These are phyloP conservation scores for Carassius auratus DNA, from an alignment of 2,113 vertebrate genomes.

Conservation along the genomic window DNA sequence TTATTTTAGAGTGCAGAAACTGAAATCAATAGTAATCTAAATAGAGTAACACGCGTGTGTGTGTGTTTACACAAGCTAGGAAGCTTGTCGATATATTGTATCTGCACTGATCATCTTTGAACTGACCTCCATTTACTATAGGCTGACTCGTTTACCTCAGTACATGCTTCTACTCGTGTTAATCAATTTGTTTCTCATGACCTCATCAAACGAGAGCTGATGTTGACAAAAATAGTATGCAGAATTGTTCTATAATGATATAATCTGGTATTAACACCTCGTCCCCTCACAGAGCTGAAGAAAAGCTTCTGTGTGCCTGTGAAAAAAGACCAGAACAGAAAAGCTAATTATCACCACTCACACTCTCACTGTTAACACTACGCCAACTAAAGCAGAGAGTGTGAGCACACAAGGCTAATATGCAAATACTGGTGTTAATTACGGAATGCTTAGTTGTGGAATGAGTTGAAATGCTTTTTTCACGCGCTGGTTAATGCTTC, in stretches of 20 bases:
- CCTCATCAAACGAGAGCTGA: constrained; percentile 6
- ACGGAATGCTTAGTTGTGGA: constrained; percentile 71
- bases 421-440: constrained; percentile 76
- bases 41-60: constrained; percentile 37
- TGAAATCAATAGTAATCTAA: constrained; percentile 60
- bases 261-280: background rate
- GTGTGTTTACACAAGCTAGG: constrained; percentile 36
- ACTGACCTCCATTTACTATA: constrained; percentile 18
- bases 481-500: constrained; percentile 1
- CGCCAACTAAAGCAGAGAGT: constrained; percentile 59
- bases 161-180: constrained; percentile 9
- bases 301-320: constrained; percentile 36
- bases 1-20: constrained; percentile 63
- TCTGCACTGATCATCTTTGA: constrained; percentile 30
- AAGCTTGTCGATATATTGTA: constrained; percentile 29
- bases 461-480: constrained; percentile 63
- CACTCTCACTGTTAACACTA: constrained; percentile 24
- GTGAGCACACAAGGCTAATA: constrained; percentile 66
- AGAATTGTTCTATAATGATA: background rate
- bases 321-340: constrained; percentile 40
- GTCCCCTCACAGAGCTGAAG: background rate
- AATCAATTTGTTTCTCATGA: constrained; percentile 19
- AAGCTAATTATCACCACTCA: constrained; percentile 46
- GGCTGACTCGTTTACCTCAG: background rate
- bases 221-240: background rate